phyloP scores from a whole-genome alignment of 2,888 invertebrate species.

The Oscheius sp. region DNA sequence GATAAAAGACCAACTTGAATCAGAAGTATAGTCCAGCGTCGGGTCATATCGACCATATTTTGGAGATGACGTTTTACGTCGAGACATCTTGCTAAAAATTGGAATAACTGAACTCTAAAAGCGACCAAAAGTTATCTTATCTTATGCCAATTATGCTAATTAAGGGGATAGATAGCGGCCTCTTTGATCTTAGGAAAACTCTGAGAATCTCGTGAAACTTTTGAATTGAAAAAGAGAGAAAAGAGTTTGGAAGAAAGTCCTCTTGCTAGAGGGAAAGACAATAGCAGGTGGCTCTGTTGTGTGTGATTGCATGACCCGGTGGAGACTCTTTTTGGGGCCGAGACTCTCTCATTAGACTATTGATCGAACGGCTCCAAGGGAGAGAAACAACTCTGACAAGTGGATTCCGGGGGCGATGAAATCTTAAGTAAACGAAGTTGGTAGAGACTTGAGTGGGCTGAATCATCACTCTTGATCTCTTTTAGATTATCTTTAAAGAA shows the following conservation, averaged over 20 bases:
- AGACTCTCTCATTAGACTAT: constrained; percentile 6
- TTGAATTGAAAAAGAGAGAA: not conserved
- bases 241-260: not conserved
- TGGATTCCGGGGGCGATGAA: not conserved
- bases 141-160: not conserved
- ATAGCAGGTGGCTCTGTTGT: constrained; percentile 8
- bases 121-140: not conserved
- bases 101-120: too few species aligned
- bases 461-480: too few species aligned
- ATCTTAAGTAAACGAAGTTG: not conserved
- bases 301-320: constrained; percentile 16
- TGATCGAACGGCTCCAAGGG: constrained; percentile 9
- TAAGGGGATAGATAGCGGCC: not conserved
- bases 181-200: not conserved
- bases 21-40: not conserved
- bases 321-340: constrained; percentile 15
- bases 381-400: not conserved
- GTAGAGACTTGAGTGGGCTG: not conserved
- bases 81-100: too few species aligned
- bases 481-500: too few species aligned
- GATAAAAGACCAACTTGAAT: not conserved
- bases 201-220: not conserved
- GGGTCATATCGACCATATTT: too few species aligned
- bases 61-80: too few species aligned
- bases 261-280: not conserved